A percentile compares a stretch with the other conserved stretches of the same genome.
These are phyloP conservation scores for Thaumetopoea pityocampa DNA, from an alignment of 1,140 invertebrate genomes.

Conservation along the genomic window DNA sequence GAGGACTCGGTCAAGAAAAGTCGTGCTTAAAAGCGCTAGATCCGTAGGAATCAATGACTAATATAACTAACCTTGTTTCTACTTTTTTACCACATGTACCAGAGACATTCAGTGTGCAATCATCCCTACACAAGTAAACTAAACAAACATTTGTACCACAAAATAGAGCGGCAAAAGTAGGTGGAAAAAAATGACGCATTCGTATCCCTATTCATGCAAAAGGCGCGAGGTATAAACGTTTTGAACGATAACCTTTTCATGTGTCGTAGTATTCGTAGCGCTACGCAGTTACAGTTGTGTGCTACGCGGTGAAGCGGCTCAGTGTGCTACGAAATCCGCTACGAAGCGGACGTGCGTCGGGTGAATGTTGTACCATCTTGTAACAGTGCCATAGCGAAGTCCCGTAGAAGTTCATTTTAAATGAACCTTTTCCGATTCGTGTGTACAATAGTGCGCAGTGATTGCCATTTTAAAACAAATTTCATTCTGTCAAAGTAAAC, in stretches of 20 bases:
- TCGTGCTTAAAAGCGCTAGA: no score
- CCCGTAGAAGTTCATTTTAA: no score
- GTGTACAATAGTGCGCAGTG: no score
- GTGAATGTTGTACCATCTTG: no score
- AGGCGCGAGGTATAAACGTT: slow-evolving; percentile 65
- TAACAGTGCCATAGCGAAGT: no score
- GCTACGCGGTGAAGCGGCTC: slow-evolving; percentile 35
- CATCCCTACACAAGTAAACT: slow-evolving; percentile 31
- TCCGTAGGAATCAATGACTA: no score
- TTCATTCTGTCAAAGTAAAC: no score
- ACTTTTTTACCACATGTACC: no score
- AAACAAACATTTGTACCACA: slow-evolving; percentile 52
- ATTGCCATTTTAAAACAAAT: no score
- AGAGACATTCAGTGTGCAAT: slow-evolving; percentile 14
- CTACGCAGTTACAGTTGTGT: slow-evolving; percentile 43
- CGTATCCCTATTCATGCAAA: slow-evolving; percentile 60
- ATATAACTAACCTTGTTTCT: no score
- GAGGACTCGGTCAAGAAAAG: no score
- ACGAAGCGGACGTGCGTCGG: slow-evolving; percentile 38
- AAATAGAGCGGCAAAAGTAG: slow-evolving; percentile 58
- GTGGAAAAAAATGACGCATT: slow-evolving; percentile 60
- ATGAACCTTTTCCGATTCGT: no score
- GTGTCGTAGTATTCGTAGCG: slow-evolving; percentile 39
- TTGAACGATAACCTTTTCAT: slow-evolving; percentile 63
- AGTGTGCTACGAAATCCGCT: slow-evolving; percentile 50